These are phyloP conservation scores for Mormyrus proboscirostris DNA, from an alignment of 2,797 vertebrate genomes.

Conservation along the genomic window DNA sequence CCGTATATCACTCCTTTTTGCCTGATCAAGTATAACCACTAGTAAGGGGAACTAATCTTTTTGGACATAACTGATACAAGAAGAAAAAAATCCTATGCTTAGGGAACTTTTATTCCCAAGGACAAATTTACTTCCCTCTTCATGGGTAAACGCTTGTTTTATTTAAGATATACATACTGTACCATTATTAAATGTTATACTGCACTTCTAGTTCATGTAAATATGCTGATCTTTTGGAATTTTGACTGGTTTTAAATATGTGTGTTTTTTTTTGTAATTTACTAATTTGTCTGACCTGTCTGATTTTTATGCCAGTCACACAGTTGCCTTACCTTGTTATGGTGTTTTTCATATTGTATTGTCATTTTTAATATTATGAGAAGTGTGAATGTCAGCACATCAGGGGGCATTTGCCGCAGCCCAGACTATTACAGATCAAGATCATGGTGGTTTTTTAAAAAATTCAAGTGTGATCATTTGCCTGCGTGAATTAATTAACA, in stretches of 20 bases:
- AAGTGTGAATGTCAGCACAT: neutral
- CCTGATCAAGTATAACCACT: neutral
- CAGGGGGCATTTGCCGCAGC: neutral
- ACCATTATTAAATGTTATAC: conserved; percentile 14
- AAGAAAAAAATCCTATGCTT: neutral
- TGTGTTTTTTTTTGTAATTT: conserved; percentile 41
- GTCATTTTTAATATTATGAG: conserved; percentile 8
- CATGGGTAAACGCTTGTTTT: conserved; percentile 19
- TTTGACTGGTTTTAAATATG: conserved; percentile 45
- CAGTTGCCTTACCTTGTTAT: conserved; percentile 4
- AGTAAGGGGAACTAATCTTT: neutral
- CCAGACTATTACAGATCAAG: neutral
- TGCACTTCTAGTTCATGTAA: conserved; percentile 21
- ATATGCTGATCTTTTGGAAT: conserved; percentile 32
- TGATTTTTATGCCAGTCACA: conserved; percentile 27
- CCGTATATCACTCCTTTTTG: neutral
- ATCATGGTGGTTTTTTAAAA: neutral
- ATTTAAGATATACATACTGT: conserved; percentile 17
- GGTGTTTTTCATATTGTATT: conserved; percentile 11
- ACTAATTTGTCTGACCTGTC: conserved; percentile 48
- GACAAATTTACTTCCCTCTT: conserved; percentile 13
- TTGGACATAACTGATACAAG: neutral
- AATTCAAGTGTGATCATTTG: conserved; percentile 11
- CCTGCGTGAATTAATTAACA: neutral
- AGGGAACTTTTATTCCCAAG: conserved; percentile 6